Evolutionary conservation across 2,113 vertebrate genomes (phyloP).

Genomic region (Nothocercus julius): DNA sequence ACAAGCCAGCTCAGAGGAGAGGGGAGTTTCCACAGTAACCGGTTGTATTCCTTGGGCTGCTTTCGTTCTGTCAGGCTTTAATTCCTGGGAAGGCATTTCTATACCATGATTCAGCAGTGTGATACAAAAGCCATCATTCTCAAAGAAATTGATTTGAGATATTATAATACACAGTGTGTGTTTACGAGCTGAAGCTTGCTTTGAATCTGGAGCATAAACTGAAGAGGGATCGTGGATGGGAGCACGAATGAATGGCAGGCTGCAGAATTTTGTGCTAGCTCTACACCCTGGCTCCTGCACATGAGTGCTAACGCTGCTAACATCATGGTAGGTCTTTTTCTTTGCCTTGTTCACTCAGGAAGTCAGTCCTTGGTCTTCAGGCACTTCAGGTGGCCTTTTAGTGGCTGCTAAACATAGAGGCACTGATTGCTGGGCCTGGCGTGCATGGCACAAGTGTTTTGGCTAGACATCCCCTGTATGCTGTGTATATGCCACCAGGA

Average conservation of each 20-base stretch:
- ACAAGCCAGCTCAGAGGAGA: neutral
- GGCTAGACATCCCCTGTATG: neutral
- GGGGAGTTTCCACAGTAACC: neutral
- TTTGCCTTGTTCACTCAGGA: neutral
- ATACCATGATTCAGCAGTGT: neutral
- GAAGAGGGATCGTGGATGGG: rapidly evolving
- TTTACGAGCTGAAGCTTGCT: neutral
- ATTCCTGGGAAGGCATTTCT: neutral
- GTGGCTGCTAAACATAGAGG: neutral
- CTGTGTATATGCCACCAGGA: neutral
- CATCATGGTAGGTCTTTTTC: neutral
- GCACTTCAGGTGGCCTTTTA: neutral
- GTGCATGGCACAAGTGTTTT: neutral
- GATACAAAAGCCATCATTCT: neutral
- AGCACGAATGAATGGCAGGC: neutral
- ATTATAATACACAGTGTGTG: neutral
- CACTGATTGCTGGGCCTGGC: neutral
- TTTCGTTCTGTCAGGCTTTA: neutral
- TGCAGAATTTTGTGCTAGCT: neutral
- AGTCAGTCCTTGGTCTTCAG: neutral
- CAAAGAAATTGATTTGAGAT: neutral
- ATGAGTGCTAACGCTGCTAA: neutral
- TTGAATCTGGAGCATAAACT: neutral
- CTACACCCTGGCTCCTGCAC: neutral
- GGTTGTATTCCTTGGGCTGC: neutral